Evolutionary conservation across 2,113 vertebrate genomes (phyloP), one percentile per base, ranked within the genome.

Genomic region (Ciconia boyciana): DNA sequence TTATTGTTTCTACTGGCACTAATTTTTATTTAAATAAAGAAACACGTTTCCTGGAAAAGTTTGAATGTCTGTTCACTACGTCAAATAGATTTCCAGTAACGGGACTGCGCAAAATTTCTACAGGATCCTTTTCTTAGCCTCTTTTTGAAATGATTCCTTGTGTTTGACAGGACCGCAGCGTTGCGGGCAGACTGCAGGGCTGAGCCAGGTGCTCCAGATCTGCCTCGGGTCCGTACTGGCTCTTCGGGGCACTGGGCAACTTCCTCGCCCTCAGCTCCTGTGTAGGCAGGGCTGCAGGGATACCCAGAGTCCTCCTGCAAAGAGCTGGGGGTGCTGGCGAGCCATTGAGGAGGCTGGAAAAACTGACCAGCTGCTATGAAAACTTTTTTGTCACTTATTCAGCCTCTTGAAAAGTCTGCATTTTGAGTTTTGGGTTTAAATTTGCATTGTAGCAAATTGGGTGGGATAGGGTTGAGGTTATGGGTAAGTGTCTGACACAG

Each of bases 11-110:
- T 97, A 96, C 94, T 96, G 97, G 96, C 97, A 97, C 97, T 89
- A 44, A 85, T 97, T 98, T 97, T 98, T 98, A 98, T 98, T 98
- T 98, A 98, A 98, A 98, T 98, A 98, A 98, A 98, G 87, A 94
- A 93, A 96, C 97, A 98, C 95, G 0, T 97, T 97, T 97, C 83
- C 62, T 87, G 93, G 89, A 89, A 97, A 68, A 89, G 36, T 77
- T 69, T 79, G 86, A 64, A 19, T 76, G 75, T 93, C 89, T 92
- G 41, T 61, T 97, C 83, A 52, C 57, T 94, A 25, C 8, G 12
- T 88, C 48, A 55, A 14, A 57, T 6, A 36, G 48, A 32, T 54
- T 70, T 64, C 75, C 87, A 54, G 66, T 54, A 90, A 91, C 0
- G 12, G 49, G 43, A 62, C 41, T 16, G 72, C 46, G 41, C 43